A percentile compares a stretch with the other conserved stretches of the same genome.
These are phyloP conservation scores for Heliconius nattereri DNA, from an alignment of 1,140 invertebrate genomes.

Conservation along the genomic window DNA sequence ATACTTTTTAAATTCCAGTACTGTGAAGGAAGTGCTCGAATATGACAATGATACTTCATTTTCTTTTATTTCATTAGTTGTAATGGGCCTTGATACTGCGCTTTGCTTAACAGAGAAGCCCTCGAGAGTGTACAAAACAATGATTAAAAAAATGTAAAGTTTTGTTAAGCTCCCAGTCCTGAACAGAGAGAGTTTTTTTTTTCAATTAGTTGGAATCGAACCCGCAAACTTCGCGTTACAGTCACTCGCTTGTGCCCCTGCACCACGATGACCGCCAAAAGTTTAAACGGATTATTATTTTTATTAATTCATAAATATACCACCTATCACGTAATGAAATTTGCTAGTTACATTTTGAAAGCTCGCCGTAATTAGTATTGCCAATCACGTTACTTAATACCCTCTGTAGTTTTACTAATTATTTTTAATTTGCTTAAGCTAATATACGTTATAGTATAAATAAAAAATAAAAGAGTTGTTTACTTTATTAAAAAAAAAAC, in stretches of 20 bases:
- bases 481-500: neutral
- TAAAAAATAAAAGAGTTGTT: too few species aligned
- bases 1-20: neutral
- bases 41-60: neutral
- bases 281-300: neutral
- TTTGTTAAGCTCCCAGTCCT: too few species aligned
- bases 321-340: neutral
- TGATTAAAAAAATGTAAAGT: neutral
- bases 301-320: neutral
- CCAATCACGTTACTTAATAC: neutral
- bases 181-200: too few species aligned
- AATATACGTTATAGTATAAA: too few species aligned
- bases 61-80: neutral
- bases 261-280: too few species aligned
- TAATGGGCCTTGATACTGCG: slow-evolving; percentile 15
- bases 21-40: neutral
- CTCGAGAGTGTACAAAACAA: neutral
- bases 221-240: too few species aligned
- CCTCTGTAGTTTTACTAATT: neutral
- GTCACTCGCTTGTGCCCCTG: too few species aligned
- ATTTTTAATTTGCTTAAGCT: too few species aligned
- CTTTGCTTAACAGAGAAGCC: neutral
- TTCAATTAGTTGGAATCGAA: too few species aligned
- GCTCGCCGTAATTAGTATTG: neutral
- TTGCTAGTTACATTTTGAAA: neutral